Conservation (phyloP, 2,888 invertebrate species). For the Brenthis daphne region DNA sequence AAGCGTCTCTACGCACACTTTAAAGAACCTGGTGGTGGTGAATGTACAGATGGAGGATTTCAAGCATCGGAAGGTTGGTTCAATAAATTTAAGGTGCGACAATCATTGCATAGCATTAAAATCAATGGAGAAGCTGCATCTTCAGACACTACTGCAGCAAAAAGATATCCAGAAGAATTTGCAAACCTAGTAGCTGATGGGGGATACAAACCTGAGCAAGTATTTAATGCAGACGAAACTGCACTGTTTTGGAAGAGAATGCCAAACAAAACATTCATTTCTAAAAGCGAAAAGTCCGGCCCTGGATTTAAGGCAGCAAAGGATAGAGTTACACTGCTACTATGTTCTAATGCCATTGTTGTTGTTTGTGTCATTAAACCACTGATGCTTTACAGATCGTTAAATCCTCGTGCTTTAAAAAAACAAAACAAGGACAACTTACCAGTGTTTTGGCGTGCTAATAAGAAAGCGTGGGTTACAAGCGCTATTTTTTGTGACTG, state of each 20-base stretch:
- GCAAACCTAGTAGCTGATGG: slow-evolving; percentile 38
- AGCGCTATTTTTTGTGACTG: slow-evolving; percentile 44
- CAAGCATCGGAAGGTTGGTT: slow-evolving; percentile 42
- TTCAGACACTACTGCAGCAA: slow-evolving; percentile 43
- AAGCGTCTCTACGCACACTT: slow-evolving; percentile 44
- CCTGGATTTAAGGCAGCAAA: slow-evolving; percentile 38
- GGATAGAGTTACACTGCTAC: slow-evolving; percentile 41
- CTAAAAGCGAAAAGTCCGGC: slow-evolving; percentile 41
- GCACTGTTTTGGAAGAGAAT: slow-evolving; percentile 44
- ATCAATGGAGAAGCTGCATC: slow-evolving; percentile 41
- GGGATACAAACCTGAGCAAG: slow-evolving; percentile 43
- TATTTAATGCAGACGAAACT: slow-evolving; percentile 42
- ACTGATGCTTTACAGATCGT: slow-evolving; percentile 41
- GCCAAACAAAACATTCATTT: slow-evolving; percentile 40
- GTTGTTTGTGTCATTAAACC: slow-evolving; percentile 40
- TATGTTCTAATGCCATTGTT: slow-evolving; percentile 42
- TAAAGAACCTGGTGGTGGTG: slow-evolving; percentile 38
- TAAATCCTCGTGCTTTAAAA: slow-evolving; percentile 41
- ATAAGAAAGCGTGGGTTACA: slow-evolving; percentile 46
- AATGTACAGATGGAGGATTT: slow-evolving; percentile 37
- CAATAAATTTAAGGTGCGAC: slow-evolving; percentile 43
- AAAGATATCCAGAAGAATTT: slow-evolving; percentile 43
- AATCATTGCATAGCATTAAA: slow-evolving; percentile 41
- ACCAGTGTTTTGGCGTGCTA: slow-evolving; percentile 45
- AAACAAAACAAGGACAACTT: slow-evolving; percentile 39